A percentile compares a stretch with the other conserved stretches of the same genome.
phyloP scores from a whole-genome alignment of 2,888 invertebrate species.

The Teinopalpus imperialis region DNA sequence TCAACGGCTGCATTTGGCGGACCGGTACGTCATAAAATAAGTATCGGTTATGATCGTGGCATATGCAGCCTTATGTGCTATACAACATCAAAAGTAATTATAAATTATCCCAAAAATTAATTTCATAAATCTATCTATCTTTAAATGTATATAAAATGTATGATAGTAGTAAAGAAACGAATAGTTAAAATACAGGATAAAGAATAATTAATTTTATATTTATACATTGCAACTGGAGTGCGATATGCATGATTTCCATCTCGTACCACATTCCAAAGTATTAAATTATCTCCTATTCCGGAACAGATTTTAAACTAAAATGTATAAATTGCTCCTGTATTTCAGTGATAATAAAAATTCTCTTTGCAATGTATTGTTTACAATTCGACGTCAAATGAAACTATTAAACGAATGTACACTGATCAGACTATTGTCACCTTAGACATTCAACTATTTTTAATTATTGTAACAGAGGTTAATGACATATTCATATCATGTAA shows the following conservation, averaged over 20 bases:
- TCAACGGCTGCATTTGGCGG: constrained; percentile 55
- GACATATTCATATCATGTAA: constrained; percentile 82
- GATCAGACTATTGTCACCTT: constrained; percentile 52
- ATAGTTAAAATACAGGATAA: constrained; percentile 61
- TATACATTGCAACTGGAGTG: constrained; percentile 61
- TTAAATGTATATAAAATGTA: constrained; percentile 77
- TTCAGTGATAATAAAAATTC: neutral
- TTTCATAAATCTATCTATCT: constrained; percentile 73
- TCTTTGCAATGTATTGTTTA: constrained; percentile 26
- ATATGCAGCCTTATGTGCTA: constrained; percentile 68
- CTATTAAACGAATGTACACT: constrained; percentile 16
- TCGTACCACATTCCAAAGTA: constrained; percentile 74
- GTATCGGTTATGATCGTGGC: constrained; percentile 38
- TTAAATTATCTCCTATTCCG: constrained; percentile 31
- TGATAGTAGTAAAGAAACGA: constrained; percentile 62
- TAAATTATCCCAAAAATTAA: constrained; percentile 81
- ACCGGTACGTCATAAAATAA: constrained; percentile 38
- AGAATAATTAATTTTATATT: constrained; percentile 39
- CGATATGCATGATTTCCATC: constrained; percentile 75
- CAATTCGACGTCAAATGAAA: neutral
- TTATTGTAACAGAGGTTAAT: constrained; percentile 74
- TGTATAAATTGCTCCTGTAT: neutral
- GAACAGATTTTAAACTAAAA: constrained; percentile 9
- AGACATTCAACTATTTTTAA: constrained; percentile 62
- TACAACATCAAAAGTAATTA: constrained; percentile 73